phyloP scores from a whole-genome alignment of 2,888 invertebrate genomes.

The Imbricaverruca yamaguchii region DNA sequence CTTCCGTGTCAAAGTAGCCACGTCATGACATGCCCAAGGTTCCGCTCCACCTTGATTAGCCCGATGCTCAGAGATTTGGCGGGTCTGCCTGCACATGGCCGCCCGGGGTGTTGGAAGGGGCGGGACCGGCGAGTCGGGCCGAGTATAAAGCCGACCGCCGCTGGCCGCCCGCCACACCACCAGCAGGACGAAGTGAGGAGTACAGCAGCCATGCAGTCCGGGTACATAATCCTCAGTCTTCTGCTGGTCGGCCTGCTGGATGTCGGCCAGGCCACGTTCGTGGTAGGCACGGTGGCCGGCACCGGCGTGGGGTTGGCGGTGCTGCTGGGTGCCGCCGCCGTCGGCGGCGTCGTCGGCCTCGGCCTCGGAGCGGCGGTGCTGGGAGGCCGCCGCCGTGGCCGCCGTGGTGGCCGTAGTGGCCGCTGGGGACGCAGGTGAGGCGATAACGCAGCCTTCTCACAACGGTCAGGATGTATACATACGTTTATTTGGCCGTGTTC shows the following conservation, averaged over 20 bases:
- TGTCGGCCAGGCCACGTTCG: neutral
- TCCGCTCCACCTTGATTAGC: too few relatives aligned
- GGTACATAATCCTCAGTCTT: neutral
- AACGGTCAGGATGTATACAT: neutral
- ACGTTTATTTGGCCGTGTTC: neutral
- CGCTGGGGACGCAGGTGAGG: neutral
- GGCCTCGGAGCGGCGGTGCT: neutral
- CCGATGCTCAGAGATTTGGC: too few relatives aligned
- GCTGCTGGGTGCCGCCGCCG: neutral
- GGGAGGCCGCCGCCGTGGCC: neutral
- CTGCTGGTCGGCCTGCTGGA: slow-evolving; percentile 6
- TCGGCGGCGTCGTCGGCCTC: neutral
- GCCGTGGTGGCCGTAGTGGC: neutral
- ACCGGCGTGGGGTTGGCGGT: neutral
- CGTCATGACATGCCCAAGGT: too few relatives aligned
- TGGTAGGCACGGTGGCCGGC: neutral
- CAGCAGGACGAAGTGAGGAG: slow-evolving; percentile 8
- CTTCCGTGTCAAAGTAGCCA: too few relatives aligned
- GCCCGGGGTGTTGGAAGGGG: too few relatives aligned
- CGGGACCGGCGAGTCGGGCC: too few relatives aligned
- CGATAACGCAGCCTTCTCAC: neutral
- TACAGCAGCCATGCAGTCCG: slow-evolving; percentile 9
- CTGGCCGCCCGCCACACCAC: neutral
- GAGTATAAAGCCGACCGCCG: too few relatives aligned
- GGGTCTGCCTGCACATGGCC: too few relatives aligned